phyloP scores from a whole-genome alignment of 2,888 invertebrate genomes.

The Macrosiphum euphorbiae region DNA sequence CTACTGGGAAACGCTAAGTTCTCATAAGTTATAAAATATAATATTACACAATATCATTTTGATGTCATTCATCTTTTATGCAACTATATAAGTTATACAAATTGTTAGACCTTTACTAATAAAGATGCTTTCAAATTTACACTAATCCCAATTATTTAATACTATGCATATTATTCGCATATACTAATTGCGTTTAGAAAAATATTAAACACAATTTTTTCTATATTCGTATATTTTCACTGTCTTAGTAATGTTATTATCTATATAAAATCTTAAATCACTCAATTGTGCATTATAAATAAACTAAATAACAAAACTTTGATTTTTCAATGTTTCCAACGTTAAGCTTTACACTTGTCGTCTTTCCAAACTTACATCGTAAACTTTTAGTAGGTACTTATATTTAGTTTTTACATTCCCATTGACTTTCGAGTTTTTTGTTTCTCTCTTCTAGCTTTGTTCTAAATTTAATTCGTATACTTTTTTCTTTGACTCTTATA shows the following conservation, averaged over 20 bases:
- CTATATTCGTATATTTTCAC: not conserved
- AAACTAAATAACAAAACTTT: not conserved
- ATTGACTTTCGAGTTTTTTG: not conserved
- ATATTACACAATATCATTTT: not conserved
- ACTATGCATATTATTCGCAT: not conserved
- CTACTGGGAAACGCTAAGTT: not conserved
- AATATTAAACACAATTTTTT: not conserved
- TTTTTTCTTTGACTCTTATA: not conserved
- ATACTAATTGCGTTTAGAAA: not conserved
- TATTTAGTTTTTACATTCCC: not conserved
- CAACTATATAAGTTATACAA: not conserved
- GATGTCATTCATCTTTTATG: not conserved
- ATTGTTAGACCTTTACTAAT: not conserved
- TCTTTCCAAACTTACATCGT: not conserved
- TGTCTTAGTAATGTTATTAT: not conserved
- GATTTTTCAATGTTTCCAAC: not conserved
- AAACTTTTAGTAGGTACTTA: conserved; percentile 26
- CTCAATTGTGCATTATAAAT: not conserved
- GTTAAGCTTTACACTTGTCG: conserved; percentile 7
- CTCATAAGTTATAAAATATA: not conserved
- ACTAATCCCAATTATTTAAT: not conserved
- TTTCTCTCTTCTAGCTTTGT: not conserved
- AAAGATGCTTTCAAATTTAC: not conserved
- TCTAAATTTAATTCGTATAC: not conserved
- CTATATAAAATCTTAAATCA: not conserved